Base-by-base conservation (phyloP, 1,140 invertebrate genomes). In the Halyomorpha halys region DNA sequence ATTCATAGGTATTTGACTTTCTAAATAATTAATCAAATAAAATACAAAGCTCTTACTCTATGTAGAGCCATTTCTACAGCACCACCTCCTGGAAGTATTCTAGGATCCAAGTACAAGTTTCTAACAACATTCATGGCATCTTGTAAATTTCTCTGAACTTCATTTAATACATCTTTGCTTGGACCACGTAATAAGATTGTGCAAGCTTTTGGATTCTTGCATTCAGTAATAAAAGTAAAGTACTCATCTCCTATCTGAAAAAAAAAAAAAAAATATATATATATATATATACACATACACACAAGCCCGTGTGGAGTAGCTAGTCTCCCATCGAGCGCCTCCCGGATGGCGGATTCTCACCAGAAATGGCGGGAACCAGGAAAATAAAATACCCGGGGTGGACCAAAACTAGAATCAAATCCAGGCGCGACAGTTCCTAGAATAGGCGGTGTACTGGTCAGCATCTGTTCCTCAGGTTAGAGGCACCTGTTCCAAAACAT, bases 151-250 rank as follows among this genome's bases (percentile, higher is more conserved):
- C 97, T 84, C 74, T 99, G 97, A 23, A 94, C 91, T 79, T 99
- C 96, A 73, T 94, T 97, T 23, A 99, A 79, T 61, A 99, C 86
- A 75, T 99, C 97, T 78, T 99, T 99, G 68, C 92, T 97, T 23
- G 96, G 92, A 25, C 97, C 97, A 60, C 97, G 82, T 23, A 99
- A 77, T 61, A 99, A 76, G 71, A 99, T 97, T 2, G 97, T 99
- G 72, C 97, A 99, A 14, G 97, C 97, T 86, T 99, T 98, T 3
- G 96, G 96, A 76, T 98, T 87, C 72, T 91, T 89, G 76, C 96
- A 98, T 70, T 98, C 86, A 0, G 90, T 93, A 56, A 99, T 81
- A 73, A 90, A 99, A 15, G 90, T 91, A 76, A 97, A 99, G 76
- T 99, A 98, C 71, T 97, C 90, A 72, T 93, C 90, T 0, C 89